Conservation (phyloP, 1,140 invertebrate species). For the Adelges cooleyi region DNA sequence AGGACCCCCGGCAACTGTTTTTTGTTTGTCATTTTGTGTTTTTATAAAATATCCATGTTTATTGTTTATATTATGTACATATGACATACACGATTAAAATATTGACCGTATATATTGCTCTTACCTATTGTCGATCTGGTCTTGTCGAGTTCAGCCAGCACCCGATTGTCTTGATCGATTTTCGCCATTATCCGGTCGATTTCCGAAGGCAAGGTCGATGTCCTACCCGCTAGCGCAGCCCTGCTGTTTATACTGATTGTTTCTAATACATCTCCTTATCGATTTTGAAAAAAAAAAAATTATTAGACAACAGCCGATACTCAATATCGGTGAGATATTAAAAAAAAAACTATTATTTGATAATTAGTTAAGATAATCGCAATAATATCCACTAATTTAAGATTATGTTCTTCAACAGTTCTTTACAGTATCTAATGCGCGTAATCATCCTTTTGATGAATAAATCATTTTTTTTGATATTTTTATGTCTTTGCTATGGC, state of each 20-base stretch:
- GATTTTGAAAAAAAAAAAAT: not conserved
- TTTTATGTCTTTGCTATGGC: no score
- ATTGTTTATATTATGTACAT: constrained; percentile 7
- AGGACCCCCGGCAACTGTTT: constrained; percentile 25
- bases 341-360: no score
- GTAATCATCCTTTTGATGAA: no score
- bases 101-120: not conserved
- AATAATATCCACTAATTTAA: no score
- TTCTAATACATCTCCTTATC: not conserved
- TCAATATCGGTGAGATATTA: no score
- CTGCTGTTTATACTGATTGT: not conserved
- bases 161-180: constrained; percentile 75
- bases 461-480: no score
- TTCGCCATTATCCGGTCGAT: constrained; percentile 90
- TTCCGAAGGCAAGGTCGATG: constrained; percentile 41
- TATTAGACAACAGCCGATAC: no score
- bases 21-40: not conserved
- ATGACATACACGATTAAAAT: not conserved
- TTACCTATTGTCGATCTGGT: constrained; percentile 46
- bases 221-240: not conserved
- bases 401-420: no score
- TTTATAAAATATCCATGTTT: constrained; percentile 6
- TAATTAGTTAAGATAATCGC: no score
- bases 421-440: no score
- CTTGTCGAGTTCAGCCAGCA: constrained; percentile 80